Conservation (phyloP, 1,140 invertebrate genomes). For the Hirudo medicinalis region DNA sequence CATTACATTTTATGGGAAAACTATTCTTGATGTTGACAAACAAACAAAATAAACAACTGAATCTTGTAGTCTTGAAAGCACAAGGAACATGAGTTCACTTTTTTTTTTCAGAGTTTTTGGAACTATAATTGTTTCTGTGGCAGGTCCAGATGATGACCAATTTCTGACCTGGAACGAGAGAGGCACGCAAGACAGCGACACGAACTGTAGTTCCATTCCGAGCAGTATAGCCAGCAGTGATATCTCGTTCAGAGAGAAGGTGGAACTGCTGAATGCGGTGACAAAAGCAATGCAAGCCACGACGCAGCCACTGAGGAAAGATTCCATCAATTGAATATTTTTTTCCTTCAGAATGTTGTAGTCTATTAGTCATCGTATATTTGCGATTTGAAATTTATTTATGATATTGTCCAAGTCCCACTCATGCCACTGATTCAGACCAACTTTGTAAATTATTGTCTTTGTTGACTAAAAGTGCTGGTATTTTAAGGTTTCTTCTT, state of each 20-base stretch:
- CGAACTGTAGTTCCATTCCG: conserved; percentile 34
- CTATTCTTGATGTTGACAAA: background rate
- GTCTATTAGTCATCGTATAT: no score
- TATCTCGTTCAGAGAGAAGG: conserved; percentile 41
- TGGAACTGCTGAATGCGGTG: conserved; percentile 43
- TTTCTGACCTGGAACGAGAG: conserved; percentile 5
- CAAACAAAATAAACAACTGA: background rate
- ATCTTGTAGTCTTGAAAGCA: background rate
- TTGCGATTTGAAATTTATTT: no score
- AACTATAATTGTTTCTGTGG: no score
- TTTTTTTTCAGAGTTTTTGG: background rate
- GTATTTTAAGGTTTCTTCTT: no score
- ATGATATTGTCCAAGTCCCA: no score
- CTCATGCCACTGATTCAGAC: no score
- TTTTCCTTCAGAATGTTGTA: no score
- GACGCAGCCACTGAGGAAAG: background rate
- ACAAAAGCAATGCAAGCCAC: conserved; percentile 36
- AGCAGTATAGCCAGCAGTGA: conserved; percentile 38
- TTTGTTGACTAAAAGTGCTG: no score
- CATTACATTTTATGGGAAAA: no score
- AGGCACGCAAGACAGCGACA: conserved; percentile 32
- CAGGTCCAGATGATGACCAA: background rate
- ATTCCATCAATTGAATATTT: conserved; percentile 1
- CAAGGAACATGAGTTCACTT: background rate
- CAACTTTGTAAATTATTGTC: no score